A percentile compares a stretch with the other conserved stretches of the same genome.
These are phyloP conservation scores for Chunga burmeisteri DNA, from an alignment of 2,113 vertebrate species.

Conservation along the genomic window DNA sequence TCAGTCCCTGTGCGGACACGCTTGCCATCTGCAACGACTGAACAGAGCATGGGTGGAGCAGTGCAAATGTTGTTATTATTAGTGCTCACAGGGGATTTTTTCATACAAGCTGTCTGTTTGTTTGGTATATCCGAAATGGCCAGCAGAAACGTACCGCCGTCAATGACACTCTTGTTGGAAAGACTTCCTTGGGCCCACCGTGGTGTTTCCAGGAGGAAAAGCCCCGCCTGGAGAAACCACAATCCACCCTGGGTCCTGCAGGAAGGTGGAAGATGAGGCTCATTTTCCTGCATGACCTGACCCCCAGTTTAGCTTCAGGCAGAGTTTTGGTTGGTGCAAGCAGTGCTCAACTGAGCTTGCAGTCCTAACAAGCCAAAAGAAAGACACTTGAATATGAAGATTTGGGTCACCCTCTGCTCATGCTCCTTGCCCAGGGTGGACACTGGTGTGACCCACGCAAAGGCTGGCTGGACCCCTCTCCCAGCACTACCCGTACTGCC, in stretches of 20 bases:
- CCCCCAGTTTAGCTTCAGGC: background rate
- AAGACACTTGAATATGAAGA: background rate
- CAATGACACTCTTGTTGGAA: background rate
- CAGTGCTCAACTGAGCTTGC: background rate
- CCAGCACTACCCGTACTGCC: background rate
- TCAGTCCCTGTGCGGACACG: rapidly evolving
- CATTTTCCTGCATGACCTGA: background rate
- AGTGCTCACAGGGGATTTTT: background rate
- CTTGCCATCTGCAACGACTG: background rate
- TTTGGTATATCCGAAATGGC: background rate
- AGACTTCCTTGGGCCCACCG: background rate
- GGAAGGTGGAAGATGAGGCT: background rate
- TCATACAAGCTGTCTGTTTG: background rate
- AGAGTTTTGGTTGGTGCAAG: background rate
- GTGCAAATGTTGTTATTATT: slow-evolving; percentile 8
- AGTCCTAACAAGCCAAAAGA: background rate
- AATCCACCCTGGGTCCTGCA: background rate
- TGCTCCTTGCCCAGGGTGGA: background rate
- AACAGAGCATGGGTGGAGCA: background rate
- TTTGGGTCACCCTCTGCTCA: background rate
- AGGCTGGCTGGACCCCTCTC: background rate
- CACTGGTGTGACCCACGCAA: background rate
- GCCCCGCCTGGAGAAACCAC: background rate
- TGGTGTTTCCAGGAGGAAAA: background rate
- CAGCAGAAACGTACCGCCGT: background rate